These are phyloP conservation scores for Synanthedon vespiformis DNA, from an alignment of 2,888 invertebrate genomes.

Conservation along the genomic window DNA sequence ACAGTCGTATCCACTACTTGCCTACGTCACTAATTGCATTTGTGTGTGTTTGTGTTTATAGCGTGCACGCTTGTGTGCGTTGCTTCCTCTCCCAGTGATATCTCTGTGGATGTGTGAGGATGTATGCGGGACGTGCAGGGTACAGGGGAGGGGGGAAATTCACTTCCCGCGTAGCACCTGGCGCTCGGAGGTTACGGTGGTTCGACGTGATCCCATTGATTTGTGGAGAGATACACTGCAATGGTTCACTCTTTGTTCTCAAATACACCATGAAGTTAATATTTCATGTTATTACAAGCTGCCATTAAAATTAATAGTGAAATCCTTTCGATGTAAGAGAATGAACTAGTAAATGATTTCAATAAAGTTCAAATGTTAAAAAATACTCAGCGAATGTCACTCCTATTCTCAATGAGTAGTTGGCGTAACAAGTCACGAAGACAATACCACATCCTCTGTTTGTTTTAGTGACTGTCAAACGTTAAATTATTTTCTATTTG, in stretches of 20 bases:
- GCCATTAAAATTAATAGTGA: too few relatives aligned
- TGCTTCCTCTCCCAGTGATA: constrained; percentile 30
- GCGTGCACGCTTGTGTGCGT: constrained; percentile 18
- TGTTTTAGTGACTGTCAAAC: constrained; percentile 54
- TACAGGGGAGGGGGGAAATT: constrained; percentile 17
- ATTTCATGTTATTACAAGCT: too few relatives aligned
- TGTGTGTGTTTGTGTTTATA: constrained; percentile 7
- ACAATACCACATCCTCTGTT: constrained; percentile 61
- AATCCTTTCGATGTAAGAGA: too few relatives aligned
- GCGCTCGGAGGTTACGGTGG: constrained; percentile 54
- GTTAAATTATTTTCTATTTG: constrained; percentile 44
- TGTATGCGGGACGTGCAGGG: constrained; percentile 9
- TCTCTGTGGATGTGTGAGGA: constrained; percentile 26
- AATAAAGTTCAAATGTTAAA: too few relatives aligned
- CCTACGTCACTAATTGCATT: constrained; percentile 29
- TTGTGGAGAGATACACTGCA: constrained; percentile 34
- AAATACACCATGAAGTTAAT: too few relatives aligned
- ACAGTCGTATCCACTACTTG: constrained; percentile 34
- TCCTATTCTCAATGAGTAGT: not conserved
- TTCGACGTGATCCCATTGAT: constrained; percentile 59
- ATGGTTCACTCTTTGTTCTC: not conserved
- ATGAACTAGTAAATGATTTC: too few relatives aligned
- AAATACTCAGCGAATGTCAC: too few relatives aligned
- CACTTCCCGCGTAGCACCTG: constrained; percentile 68
- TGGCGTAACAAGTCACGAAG: constrained; percentile 23